These are phyloP conservation scores for Chaetodon auriga DNA, from an alignment of 2,113 vertebrate genomes.

Conservation along the genomic window DNA sequence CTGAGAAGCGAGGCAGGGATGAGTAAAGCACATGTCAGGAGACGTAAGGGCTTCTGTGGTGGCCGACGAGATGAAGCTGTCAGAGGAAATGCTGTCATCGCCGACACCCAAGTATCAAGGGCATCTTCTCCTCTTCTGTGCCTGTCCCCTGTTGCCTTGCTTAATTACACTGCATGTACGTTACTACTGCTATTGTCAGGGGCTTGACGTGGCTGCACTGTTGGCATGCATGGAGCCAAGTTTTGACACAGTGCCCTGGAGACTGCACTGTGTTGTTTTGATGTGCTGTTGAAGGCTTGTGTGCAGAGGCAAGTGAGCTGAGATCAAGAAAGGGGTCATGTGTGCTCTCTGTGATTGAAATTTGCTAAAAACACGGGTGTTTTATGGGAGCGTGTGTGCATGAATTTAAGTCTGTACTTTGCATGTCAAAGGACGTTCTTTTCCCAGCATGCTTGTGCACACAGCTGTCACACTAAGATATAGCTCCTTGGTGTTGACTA, in stretches of 20 bases:
- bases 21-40: constrained; percentile 84
- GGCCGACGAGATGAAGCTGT: constrained; percentile 78
- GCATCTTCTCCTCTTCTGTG: constrained; percentile 69
- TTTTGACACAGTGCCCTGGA: constrained; percentile 78
- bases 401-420: constrained; percentile 6
- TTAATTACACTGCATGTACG: constrained; percentile 75
- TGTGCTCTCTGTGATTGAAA: constrained; percentile 35
- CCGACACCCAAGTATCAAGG: constrained; percentile 80
- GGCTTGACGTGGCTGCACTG: constrained; percentile 75
- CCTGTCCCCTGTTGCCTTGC: constrained; percentile 74
- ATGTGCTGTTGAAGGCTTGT: constrained; percentile 67
- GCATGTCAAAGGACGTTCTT: background rate
- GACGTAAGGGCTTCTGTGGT: constrained; percentile 74
- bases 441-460: constrained; percentile 47
- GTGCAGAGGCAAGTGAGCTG: constrained; percentile 47
- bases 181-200: constrained; percentile 72
- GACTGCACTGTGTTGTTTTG: constrained; percentile 65
- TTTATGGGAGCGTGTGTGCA: background rate
- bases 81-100: constrained; percentile 82
- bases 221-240: constrained; percentile 70
- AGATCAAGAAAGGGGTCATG: constrained; percentile 33
- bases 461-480: constrained; percentile 38
- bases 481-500: constrained; percentile 10
- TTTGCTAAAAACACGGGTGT: background rate
- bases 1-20: constrained; percentile 65